Base-by-base conservation (phyloP, 2,113 vertebrate species). In the Lipophrys pholis region DNA sequence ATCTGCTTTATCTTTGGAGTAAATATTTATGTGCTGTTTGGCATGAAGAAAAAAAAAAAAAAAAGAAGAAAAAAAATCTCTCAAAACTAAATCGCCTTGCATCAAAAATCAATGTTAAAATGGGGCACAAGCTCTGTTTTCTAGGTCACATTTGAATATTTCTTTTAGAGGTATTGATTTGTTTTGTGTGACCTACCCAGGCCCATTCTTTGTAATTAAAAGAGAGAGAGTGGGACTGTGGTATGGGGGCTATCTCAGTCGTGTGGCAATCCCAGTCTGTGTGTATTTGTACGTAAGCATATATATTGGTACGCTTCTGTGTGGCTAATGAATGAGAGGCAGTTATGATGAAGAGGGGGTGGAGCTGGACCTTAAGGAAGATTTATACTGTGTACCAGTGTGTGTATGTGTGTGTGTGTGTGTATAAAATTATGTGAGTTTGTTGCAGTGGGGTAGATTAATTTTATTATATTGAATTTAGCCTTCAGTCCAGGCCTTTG, bases 61-160 rank as follows among this genome's bases (percentile, higher is more conserved):
- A 21, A 9, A 6, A 41, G 41, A 16, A 17, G 35, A 21, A 42
- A 21, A 68, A 61, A 65, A 78, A 87, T 87, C 61, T 79, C 56
- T 72, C 81, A 79, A 86, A 90, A 89, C 83, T 78, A 85, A 90
- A 92, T 86, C 69, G 72, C 83, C 81, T 78, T 78, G 71, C 75
- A 70, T 91, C 81, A 81, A 91, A 94, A 94, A 94, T 94, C 92
- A 92, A 94, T 93, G 79, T 81, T 90, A 90, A 91, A 94, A 93
- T 89, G 87, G 73, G 84, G 71, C 38, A 43, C 65, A 5, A 54
- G 81, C 78, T 90, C 81, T 85, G 85, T 90, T 91, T 93, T 93
- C 93, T 93, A 91, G 92, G 92, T 93, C 91, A 91, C 82, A 92
- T 93, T 92, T 93, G 86, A 93, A 93, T 93, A 94, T 93, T 92